Base-by-base conservation (phyloP, 2,888 invertebrate species). In the Microctonus brassicae region DNA sequence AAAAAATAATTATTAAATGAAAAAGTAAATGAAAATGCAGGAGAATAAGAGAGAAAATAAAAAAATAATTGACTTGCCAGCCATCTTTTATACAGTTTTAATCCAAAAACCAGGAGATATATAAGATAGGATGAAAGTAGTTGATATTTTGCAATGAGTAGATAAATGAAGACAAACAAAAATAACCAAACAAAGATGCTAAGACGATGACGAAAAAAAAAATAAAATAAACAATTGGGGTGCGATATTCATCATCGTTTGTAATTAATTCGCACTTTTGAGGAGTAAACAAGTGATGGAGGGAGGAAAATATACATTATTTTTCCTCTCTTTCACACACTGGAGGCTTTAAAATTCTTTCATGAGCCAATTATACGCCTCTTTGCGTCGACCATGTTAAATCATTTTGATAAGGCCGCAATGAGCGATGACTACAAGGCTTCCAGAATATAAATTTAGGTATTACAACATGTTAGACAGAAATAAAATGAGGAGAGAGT, bases 91-190 rank as follows among this genome's bases (percentile, higher is more conserved):
- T 87, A 87, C 85, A 81, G 85, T 86, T 47, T 47, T 85, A 84
- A 86, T 85, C 83, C 82, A 83, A 78, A 82, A 63, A 36, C 39
- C 63, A 55, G 47, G 60, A 70, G 75, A 83, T 47, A 55, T 55
- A 55, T 75, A 76, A 76, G 83, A 83, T 84, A 85, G 82, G 81
- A 82, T 81, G 84, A 87, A 84, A 84, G 83, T 85, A 87, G 86
- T 82, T 84, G 79, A 84, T 87, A 86, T 87, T 87, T 87, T 87
- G 86, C 87, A 87, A 86, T 82, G 85, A 86, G 82, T 86, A 86
- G 84, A 82, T 80, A 83, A 76, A 72, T 55, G 64, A 60, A 66
- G 42, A 64, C 60, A 60, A 60, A 60, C 53, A 65, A 57, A 52
- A 60, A 61, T 53, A 53, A 65, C 36, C 20, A n/a, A 60, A 53